These are phyloP conservation scores for Scaptodrosophila latifasciaeformis DNA, from an alignment of 2,888 invertebrate genomes.

Conservation along the genomic window DNA sequence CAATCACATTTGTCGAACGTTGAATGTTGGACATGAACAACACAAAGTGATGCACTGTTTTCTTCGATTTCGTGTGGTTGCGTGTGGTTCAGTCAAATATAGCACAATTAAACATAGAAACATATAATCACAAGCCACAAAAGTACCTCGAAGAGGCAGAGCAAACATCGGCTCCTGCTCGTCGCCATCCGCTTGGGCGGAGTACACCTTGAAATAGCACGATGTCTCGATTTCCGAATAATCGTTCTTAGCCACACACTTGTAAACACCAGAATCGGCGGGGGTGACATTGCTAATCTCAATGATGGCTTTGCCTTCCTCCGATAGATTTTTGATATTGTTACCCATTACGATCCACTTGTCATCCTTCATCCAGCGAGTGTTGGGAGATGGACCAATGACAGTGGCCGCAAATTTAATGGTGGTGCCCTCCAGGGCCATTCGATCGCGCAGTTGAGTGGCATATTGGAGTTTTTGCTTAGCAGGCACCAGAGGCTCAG, in stretches of 20 bases:
- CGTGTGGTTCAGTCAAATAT: too few relatives aligned
- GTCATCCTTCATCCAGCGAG: slow-evolving; percentile 87
- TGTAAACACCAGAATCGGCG: slow-evolving; percentile 87
- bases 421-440: slow-evolving; percentile 83
- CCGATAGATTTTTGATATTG: slow-evolving; percentile 78
- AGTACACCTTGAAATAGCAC: slow-evolving; percentile 78
- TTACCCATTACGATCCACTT: slow-evolving; percentile 77
- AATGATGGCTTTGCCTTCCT: slow-evolving; percentile 83
- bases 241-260: slow-evolving; percentile 85
- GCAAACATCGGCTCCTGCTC: slow-evolving; percentile 74
- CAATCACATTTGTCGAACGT: slow-evolving; percentile 42
- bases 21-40: too few relatives aligned
- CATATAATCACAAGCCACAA: slow-evolving; percentile 26
- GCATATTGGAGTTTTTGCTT: slow-evolving; percentile 79
- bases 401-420: slow-evolving; percentile 87
- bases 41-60: slow-evolving; percentile 19
- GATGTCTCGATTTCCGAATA: slow-evolving; percentile 83
- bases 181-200: slow-evolving; percentile 71
- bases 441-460: slow-evolving; percentile 85
- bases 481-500: slow-evolving; percentile 68
- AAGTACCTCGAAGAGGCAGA: slow-evolving; percentile 80
- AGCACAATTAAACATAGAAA: slow-evolving; percentile 23
- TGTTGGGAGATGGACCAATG: slow-evolving; percentile 81
- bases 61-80: too few relatives aligned
- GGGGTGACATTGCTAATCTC: slow-evolving; percentile 82